Evolutionary conservation across 2,888 invertebrate species (phyloP).

Genomic region (Notocelia uddmanniana): DNA sequence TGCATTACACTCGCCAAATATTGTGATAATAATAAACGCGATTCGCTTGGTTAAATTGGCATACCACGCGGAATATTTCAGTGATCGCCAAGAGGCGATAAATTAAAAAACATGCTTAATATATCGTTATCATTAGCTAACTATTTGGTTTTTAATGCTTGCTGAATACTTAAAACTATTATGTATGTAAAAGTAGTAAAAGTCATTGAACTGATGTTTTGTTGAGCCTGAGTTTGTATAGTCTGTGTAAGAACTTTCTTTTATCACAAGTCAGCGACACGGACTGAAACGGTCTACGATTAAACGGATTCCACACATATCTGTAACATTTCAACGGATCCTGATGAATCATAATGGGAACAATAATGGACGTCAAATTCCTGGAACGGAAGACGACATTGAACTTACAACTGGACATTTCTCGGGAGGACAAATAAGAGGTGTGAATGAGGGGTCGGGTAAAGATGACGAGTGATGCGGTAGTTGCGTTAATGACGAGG

Average conservation of each 20-base stretch:
- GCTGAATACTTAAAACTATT: not conserved
- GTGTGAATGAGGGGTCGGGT: slow-evolving; percentile 63
- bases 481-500: slow-evolving; percentile 77
- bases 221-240: slow-evolving; percentile 6
- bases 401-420: slow-evolving; percentile 58
- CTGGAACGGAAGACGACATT: slow-evolving; percentile 64
- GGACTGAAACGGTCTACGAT: slow-evolving; percentile 51
- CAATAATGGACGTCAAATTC: slow-evolving; percentile 68
- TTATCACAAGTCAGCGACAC: slow-evolving; percentile 23
- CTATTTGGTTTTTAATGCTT: slow-evolving; percentile 25
- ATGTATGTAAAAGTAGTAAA: not conserved
- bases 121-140: slow-evolving; percentile 53
- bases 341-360: slow-evolving; percentile 66
- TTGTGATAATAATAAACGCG: slow-evolving; percentile 65
- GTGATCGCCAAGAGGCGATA: slow-evolving; percentile 58
- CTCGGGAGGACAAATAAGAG: slow-evolving; percentile 54
- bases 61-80: slow-evolving; percentile 62
- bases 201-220: not conserved
- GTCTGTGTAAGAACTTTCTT: slow-evolving; percentile 35
- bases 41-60: slow-evolving; percentile 62
- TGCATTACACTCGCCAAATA: slow-evolving; percentile 60
- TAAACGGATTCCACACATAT: slow-evolving; percentile 66
- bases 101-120: slow-evolving; percentile 52
- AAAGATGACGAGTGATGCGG: slow-evolving; percentile 69
- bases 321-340: slow-evolving; percentile 63